Conservation (phyloP, 2,797 vertebrate species). For the Oryzias sinensis region DNA sequence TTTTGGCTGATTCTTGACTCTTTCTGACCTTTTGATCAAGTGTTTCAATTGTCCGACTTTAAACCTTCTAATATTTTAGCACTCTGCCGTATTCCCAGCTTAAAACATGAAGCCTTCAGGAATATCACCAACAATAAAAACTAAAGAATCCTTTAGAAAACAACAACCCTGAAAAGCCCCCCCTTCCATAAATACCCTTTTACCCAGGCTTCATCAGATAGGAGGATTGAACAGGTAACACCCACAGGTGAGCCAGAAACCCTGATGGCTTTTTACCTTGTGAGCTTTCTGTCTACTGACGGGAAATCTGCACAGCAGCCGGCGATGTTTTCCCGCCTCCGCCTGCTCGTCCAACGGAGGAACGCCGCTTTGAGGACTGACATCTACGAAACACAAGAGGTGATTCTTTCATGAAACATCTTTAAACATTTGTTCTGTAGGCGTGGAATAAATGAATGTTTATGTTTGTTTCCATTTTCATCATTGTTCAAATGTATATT, state of each 20-base stretch:
- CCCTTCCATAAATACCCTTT: conserved; percentile 46
- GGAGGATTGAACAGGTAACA: background rate
- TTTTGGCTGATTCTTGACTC: background rate
- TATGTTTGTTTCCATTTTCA: background rate
- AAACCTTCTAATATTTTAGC: background rate
- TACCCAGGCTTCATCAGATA: conserved; percentile 42
- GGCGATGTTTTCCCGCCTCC: conserved; percentile 65
- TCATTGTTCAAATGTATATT: too few relatives aligned
- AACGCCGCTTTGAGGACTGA: conserved; percentile 18
- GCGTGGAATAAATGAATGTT: background rate
- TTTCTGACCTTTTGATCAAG: background rate
- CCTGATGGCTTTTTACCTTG: conserved; percentile 69
- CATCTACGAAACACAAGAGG: conserved; percentile 29
- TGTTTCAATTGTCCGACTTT: background rate
- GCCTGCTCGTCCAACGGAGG: conserved; percentile 22
- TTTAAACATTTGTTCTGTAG: background rate
- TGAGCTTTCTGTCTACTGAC: conserved; percentile 52
- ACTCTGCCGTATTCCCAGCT: background rate
- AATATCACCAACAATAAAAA: background rate
- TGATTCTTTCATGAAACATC: too few relatives aligned
- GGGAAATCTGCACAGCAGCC: conserved; percentile 49
- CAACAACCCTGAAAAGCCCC: background rate
- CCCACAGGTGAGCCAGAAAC: background rate
- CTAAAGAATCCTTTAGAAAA: background rate
- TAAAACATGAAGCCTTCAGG: too few relatives aligned